A percentile compares a stretch with the other conserved stretches of the same genome.
These are phyloP conservation scores for Ephydatia muelleri DNA, from an alignment of 37 sponge, comb jelly and placozoan genomes.

Conservation along the genomic window DNA sequence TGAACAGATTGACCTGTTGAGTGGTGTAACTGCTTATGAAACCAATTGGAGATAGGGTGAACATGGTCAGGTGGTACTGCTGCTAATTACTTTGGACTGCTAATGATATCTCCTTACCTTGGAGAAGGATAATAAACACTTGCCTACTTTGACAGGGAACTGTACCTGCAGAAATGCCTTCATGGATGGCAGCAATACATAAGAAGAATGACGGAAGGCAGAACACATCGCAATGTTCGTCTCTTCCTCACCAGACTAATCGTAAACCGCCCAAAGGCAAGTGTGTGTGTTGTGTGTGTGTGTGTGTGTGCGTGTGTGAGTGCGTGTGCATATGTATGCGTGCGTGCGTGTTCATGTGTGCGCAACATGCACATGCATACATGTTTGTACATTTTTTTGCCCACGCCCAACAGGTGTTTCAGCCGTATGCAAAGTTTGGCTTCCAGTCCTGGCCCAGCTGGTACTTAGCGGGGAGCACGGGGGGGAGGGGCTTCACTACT, in stretches of 20 bases:
- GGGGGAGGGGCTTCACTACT: conserved; percentile 80
- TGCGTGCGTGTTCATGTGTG: no score
- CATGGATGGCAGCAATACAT: conserved; percentile 88
- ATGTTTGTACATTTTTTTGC: not conserved
- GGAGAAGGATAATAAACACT: no score
- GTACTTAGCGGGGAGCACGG: conserved; percentile 52
- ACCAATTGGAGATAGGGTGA: no score
- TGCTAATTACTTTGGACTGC: no score
- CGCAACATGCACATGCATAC: conserved; percentile 3
- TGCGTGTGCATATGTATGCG: no score
- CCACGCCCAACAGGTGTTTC: conserved; percentile 54
- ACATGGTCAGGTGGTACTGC: no score
- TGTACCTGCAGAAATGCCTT: conserved; percentile 78
- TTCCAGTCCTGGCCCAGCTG: conserved; percentile 70
- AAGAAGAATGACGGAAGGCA: conserved; percentile 63
- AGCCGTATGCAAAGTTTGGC: conserved; percentile 92
- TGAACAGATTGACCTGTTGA: no score
- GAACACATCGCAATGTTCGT: conserved; percentile 69
- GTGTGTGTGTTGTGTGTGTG: no score
- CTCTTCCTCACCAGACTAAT: conserved; percentile 85
- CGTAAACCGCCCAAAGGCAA: conserved; percentile 74
- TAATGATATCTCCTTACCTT: no score
- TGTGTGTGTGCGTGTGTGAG: no score
- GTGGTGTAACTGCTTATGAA: no score
- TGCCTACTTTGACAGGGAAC: conserved; percentile 38